A percentile compares a stretch with the other conserved stretches of the same genome.
phyloP scores from a whole-genome alignment of 2,113 vertebrate species.

The Dipodomys stephensi region DNA sequence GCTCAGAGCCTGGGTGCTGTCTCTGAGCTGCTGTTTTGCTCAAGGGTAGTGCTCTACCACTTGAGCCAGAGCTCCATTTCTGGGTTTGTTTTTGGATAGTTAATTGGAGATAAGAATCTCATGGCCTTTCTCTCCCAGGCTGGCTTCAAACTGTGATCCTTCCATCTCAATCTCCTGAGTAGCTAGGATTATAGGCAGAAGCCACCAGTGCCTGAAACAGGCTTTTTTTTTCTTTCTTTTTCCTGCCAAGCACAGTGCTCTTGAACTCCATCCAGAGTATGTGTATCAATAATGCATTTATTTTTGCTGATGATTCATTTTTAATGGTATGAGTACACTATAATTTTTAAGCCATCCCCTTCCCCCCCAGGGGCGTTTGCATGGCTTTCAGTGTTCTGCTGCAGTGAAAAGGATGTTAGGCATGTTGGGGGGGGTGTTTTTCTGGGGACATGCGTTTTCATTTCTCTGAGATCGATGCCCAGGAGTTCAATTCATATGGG shows the following conservation, averaged over 20 bases:
- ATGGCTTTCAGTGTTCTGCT: not conserved
- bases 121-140: too few relatives aligned
- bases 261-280: not conserved
- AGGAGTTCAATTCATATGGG: not conserved
- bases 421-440: not conserved
- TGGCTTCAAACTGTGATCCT: too few relatives aligned
- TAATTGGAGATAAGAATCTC: too few relatives aligned
- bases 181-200: too few relatives aligned
- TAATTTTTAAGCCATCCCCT: not conserved
- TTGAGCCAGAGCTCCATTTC: too few relatives aligned
- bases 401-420: not conserved
- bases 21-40: too few relatives aligned
- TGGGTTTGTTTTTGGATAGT: too few relatives aligned
- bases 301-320: not conserved
- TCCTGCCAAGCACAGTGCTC: not conserved
- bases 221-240: too few relatives aligned
- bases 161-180: too few relatives aligned
- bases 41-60: too few relatives aligned
- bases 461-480: slow-evolving; percentile 2
- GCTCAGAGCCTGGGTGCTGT: too few relatives aligned
- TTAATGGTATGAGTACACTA: not conserved
- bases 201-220: too few relatives aligned
- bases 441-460: slow-evolving; percentile 1
- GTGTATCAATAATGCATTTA: not conserved
- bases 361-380: not conserved